Evolutionary conservation across 1,140 invertebrate species (phyloP), one percentile per base, ranked within the genome.

Genomic region (Calephelis virginiensis): DNA sequence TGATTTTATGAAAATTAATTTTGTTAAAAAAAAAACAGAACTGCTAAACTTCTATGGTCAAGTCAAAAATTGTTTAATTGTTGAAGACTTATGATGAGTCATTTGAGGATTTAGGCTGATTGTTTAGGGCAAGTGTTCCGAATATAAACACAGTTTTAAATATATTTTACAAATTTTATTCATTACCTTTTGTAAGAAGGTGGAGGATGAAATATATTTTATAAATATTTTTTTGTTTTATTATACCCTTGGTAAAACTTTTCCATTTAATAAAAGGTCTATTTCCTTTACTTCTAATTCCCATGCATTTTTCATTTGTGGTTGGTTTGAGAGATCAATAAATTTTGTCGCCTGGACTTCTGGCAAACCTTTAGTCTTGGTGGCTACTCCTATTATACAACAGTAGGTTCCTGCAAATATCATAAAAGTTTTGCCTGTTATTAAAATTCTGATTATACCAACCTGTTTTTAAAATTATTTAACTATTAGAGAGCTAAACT

Each of bases 211-310:
- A 72, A 78, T 67, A 75, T 56, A 17, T 68, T 80, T 74, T 72
- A 69, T 63, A 73, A 50, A 66, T 66, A 37, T 61, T 68, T 53
- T 72, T 73, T 78, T 74, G 66, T 68, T 63, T 68, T 62, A 47
- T 79, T 77, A 70, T 59, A 77, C 70, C 40, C 48, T 71, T 61
- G 80, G 73, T 65, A 68, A 14, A 28, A 80, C 65, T 75, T 78
- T 81, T 50, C 77, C 80, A 68, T 84, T 61, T 45, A 85, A 48
- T 37, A 83, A 65, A 68, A 85, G 62, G 49, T 86, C 68, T 56
- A 80, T 67, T 75, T 89, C 86, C 69, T 68, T 78, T 0, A 89
- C 84, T 80, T 89, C 86, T 17, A 66, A 56, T 45, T 85, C 82
- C 86, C 86, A 89, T 12, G 81, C 69, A 12, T 28, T 56, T 72